Conservation (phyloP, 1,140 invertebrate species). For the Diorhabda carinulata region DNA sequence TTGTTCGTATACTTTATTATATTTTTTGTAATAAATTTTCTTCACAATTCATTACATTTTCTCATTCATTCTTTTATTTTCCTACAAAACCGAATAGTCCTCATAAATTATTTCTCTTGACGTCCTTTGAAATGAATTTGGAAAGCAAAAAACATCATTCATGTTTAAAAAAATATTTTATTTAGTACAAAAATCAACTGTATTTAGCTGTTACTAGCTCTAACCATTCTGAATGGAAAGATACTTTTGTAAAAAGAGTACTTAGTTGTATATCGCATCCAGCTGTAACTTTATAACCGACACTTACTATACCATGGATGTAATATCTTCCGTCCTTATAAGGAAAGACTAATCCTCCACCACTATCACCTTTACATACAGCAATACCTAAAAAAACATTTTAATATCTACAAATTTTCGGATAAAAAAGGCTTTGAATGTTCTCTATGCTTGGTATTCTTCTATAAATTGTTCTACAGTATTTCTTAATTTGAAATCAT, state of each 20-base stretch:
- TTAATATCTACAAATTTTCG: no score
- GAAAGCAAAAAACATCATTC: not conserved
- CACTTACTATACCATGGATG: constrained; percentile 33
- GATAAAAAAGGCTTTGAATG: no score
- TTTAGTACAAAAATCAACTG: not conserved
- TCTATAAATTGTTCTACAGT: no score
- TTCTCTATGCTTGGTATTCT: no score
- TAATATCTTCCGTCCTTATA: constrained; percentile 25
- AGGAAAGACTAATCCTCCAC: constrained; percentile 31
- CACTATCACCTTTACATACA: constrained; percentile 38
- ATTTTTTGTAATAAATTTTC: no score
- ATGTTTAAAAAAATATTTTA: not conserved
- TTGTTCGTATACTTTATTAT: no score
- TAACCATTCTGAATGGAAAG: constrained; percentile 20
- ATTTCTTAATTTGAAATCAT: no score
- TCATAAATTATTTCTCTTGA: no score
- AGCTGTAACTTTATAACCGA: constrained; percentile 14
- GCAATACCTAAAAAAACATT: constrained; percentile 22
- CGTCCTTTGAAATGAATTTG: no score
- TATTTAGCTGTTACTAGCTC: constrained; percentile 12
- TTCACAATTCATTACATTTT: no score
- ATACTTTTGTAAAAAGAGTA: constrained; percentile 32
- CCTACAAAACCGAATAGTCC: no score
- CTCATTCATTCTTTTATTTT: no score
- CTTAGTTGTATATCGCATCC: constrained; percentile 29